Evolutionary conservation across 2,888 invertebrate species (phyloP).

Genomic region (Parnassius smintheus): DNA sequence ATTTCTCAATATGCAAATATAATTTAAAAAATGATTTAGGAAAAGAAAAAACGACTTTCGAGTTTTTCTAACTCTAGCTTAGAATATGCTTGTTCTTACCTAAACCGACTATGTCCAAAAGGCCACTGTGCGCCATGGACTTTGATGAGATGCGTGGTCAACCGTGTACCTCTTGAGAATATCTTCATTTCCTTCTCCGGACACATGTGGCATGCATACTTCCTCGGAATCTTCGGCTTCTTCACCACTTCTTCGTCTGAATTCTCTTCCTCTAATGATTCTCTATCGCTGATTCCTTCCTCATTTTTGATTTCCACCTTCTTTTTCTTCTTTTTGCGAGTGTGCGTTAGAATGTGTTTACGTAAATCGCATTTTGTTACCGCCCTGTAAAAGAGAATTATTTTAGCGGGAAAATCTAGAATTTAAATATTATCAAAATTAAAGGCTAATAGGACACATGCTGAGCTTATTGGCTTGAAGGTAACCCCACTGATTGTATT

Average conservation of each 20-base stretch:
- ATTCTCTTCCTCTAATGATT: constrained; percentile 45
- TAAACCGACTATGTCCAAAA: constrained; percentile 88
- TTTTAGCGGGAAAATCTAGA: too few species aligned
- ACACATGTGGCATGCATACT: constrained; percentile 87
- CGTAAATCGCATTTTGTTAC: constrained; percentile 82
- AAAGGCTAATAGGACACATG: too few species aligned
- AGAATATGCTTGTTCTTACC: constrained; percentile 56
- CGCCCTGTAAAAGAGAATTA: constrained; percentile 60
- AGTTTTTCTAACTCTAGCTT: too few species aligned
- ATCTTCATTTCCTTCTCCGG: constrained; percentile 71
- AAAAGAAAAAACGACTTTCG: too few species aligned
- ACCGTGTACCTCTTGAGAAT: constrained; percentile 83
- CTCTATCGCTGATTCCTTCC: constrained; percentile 33
- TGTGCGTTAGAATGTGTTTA: constrained; percentile 78
- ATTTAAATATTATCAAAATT: too few species aligned
- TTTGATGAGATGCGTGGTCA: constrained; percentile 87
- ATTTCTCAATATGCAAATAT: too few species aligned
- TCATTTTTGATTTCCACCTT: constrained; percentile 10
- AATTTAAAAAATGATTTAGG: too few species aligned
- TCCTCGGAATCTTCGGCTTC: constrained; percentile 48
- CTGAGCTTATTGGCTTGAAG: too few species aligned
- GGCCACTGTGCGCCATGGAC: constrained; percentile 88
- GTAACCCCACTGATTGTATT: too few species aligned
- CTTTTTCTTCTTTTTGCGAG: constrained; percentile 41
- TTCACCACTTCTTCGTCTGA: constrained; percentile 45